Percentiles rank a stretch among this genome's conserved stretches.
phyloP scores from a whole-genome alignment of 2,888 invertebrate species.

The Conomelus anceps region DNA sequence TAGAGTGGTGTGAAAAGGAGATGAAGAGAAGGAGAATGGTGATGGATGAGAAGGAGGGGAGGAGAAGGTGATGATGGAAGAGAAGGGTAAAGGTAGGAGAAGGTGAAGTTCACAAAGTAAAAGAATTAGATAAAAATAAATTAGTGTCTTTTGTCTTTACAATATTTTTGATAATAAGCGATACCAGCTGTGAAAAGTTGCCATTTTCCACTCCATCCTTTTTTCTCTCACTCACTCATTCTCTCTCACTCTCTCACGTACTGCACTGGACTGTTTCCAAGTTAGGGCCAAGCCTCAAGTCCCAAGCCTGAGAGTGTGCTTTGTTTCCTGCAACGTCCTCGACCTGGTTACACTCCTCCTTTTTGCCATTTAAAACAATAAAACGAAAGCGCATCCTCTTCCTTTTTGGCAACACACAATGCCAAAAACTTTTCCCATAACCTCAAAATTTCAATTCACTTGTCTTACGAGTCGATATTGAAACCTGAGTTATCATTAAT shows the following conservation, averaged over 20 bases:
- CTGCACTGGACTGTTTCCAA: background rate
- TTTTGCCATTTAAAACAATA: background rate
- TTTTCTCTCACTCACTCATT: background rate
- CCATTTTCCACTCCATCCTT: too few species aligned
- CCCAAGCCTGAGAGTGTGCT: background rate
- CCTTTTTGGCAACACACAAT: background rate
- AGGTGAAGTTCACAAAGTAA: too few species aligned
- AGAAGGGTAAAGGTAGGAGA: too few species aligned
- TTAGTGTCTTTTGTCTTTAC: too few species aligned
- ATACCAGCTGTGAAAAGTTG: background rate
- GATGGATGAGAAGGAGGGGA: too few species aligned
- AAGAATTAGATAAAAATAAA: too few species aligned
- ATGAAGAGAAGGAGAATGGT: too few species aligned
- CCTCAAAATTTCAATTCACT: background rate
- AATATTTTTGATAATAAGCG: too few species aligned
- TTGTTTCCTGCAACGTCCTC: background rate
- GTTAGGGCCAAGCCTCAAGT: background rate
- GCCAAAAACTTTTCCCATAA: background rate
- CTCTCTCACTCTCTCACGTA: background rate
- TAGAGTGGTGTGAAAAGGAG: too few species aligned
- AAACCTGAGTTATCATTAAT: too few species aligned
- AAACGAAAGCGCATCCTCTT: background rate
- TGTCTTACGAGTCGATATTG: too few species aligned
- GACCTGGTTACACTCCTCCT: background rate
- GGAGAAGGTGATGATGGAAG: too few species aligned